Conservation (phyloP, 2,113 vertebrate species). For the Suricata suricatta region DNA sequence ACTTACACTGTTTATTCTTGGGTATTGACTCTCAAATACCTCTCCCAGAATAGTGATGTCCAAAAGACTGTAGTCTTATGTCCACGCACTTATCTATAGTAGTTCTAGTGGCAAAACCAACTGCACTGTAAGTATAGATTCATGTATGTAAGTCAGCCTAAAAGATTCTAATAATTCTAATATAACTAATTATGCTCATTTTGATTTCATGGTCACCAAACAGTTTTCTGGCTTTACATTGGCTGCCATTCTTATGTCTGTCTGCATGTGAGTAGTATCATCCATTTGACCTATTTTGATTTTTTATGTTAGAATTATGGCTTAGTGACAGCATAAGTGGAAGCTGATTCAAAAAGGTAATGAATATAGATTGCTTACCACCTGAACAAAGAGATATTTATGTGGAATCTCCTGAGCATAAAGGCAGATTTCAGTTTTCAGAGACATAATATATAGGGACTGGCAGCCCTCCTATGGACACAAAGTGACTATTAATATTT, state of each 20-base stretch:
- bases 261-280: neutral
- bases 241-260: neutral
- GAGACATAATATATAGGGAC: neutral
- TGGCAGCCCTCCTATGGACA: neutral
- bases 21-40: neutral
- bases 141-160: neutral
- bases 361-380: neutral
- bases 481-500: neutral
- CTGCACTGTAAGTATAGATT: neutral
- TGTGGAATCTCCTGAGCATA: neutral
- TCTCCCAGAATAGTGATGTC: neutral
- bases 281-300: neutral
- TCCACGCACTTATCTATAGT: neutral
- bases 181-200: slow-evolving; percentile 19
- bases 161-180: slow-evolving; percentile 9
- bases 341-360: neutral
- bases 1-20: neutral
- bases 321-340: neutral
- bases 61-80: neutral
- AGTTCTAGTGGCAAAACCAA: neutral
- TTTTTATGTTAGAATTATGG: slow-evolving; percentile 13
- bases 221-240: neutral
- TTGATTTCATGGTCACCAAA: neutral
- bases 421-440: neutral
- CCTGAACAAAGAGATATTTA: neutral